Percentiles rank a stretch among this genome's conserved stretches.
Evolutionary conservation across 2,888 invertebrate genomes (phyloP).

Genomic region (Ditylenchus weischeri): DNA sequence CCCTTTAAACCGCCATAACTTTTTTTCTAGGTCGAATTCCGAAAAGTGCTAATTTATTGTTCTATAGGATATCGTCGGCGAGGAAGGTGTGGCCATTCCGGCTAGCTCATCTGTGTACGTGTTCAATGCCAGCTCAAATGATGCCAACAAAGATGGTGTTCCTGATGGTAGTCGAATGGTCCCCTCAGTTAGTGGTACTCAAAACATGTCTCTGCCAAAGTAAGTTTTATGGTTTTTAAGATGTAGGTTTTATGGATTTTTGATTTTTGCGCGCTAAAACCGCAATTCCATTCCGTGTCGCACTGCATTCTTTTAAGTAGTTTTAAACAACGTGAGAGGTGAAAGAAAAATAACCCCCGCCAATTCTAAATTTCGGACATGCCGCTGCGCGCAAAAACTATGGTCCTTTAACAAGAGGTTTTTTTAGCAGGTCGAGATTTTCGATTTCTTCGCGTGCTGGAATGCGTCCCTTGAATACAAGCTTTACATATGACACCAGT

Average conservation of each 20-base stretch:
- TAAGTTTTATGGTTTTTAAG: background rate
- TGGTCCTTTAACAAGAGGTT: background rate
- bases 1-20: no score
- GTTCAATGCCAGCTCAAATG: background rate
- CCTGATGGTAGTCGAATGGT: conserved; percentile 2
- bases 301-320: no score
- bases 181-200: background rate
- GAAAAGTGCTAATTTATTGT: background rate
- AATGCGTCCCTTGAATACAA: conserved; percentile 41
- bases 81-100: conserved; percentile 4
- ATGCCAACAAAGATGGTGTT: background rate
- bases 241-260: no score
- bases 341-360: no score
- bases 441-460: conserved; percentile 39
- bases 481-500: conserved; percentile 15
- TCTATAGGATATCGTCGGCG: conserved; percentile 21
- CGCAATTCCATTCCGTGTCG: no score
- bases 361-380: no score
- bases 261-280: no score
- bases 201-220: conserved; percentile 1
- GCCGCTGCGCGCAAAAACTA: no score
- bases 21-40: background rate
- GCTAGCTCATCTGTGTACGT: background rate
- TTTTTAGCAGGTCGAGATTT: conserved; percentile 30
- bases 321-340: no score